Evolutionary conservation across 2,797 vertebrate species (phyloP).

Genomic region (Myotis daubentonii): DNA sequence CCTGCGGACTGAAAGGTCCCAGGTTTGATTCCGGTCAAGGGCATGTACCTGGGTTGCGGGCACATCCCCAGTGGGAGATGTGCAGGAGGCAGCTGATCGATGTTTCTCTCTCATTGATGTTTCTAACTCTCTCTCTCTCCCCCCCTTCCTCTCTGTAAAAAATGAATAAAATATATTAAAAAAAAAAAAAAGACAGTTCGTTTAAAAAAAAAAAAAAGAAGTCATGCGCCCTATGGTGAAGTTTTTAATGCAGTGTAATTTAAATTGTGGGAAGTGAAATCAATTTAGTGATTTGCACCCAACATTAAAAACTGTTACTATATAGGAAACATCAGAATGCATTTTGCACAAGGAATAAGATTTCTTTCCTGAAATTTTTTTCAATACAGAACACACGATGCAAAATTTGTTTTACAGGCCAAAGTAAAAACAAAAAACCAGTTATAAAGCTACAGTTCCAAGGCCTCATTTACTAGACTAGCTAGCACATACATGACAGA

Average conservation of each 20-base stretch:
- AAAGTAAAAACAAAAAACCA: neutral
- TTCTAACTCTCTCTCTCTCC: too few species aligned
- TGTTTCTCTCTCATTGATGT: too few species aligned
- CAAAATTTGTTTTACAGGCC: neutral
- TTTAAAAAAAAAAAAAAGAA: neutral
- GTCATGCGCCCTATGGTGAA: neutral
- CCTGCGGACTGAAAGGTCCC: too few species aligned
- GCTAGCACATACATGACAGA: constrained; percentile 23
- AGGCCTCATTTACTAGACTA: neutral
- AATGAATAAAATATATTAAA: too few species aligned
- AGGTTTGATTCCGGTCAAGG: too few species aligned
- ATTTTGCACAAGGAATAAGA: neutral
- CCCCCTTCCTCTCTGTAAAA: too few species aligned
- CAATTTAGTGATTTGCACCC: neutral
- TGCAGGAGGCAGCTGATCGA: too few species aligned
- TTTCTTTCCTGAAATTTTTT: constrained; percentile 4
- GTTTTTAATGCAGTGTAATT: constrained; percentile 4
- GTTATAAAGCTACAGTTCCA: neutral
- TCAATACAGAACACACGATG: neutral
- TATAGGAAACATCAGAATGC: neutral
- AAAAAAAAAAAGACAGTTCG: too few species aligned
- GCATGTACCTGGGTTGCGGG: too few species aligned
- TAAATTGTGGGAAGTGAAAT: neutral
- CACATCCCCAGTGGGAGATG: too few species aligned
- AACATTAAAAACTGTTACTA: constrained; percentile 6